phyloP scores from a whole-genome alignment of 2,888 invertebrate genomes.

The Ferrisia virgata region DNA sequence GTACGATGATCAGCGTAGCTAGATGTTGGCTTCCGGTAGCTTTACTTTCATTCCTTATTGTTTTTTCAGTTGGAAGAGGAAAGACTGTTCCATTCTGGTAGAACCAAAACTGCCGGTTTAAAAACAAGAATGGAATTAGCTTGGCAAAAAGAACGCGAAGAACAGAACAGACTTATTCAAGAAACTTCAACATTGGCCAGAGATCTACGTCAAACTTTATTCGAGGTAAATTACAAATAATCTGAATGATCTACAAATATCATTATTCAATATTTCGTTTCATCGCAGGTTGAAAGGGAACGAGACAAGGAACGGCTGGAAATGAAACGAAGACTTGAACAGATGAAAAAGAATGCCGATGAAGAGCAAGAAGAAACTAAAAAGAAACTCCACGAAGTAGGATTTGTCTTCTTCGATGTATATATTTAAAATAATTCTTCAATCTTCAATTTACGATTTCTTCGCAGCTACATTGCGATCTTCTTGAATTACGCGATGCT shows the following conservation, averaged over 20 bases:
- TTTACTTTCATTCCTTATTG: background rate
- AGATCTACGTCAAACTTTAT: constrained; percentile 80
- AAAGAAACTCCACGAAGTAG: constrained; percentile 67
- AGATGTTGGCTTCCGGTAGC: background rate
- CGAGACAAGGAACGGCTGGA: constrained; percentile 85
- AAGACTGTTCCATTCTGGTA: constrained; percentile 73
- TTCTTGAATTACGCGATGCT: constrained; percentile 82
- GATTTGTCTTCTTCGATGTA: background rate
- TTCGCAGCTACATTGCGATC: constrained; percentile 74
- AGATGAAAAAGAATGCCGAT: constrained; percentile 77
- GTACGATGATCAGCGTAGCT: constrained; percentile 53
- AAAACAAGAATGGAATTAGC: constrained; percentile 85
- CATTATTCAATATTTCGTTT: background rate
- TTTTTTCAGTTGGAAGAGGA: constrained; percentile 76
- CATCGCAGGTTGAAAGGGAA: constrained; percentile 73
- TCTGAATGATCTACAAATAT: background rate
- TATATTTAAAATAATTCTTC: too few species aligned
- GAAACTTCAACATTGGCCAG: constrained; percentile 86
- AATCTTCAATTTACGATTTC: too few species aligned
- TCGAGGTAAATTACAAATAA: constrained; percentile 60
- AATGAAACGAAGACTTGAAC: constrained; percentile 79
- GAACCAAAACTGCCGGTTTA: constrained; percentile 80
- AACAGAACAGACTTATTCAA: constrained; percentile 82
- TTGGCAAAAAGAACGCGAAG: constrained; percentile 91
- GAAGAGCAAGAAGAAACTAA: constrained; percentile 87